These are phyloP conservation scores for Sebastes nivosus DNA, from an alignment of 2,797 vertebrate species.

Conservation along the genomic window DNA sequence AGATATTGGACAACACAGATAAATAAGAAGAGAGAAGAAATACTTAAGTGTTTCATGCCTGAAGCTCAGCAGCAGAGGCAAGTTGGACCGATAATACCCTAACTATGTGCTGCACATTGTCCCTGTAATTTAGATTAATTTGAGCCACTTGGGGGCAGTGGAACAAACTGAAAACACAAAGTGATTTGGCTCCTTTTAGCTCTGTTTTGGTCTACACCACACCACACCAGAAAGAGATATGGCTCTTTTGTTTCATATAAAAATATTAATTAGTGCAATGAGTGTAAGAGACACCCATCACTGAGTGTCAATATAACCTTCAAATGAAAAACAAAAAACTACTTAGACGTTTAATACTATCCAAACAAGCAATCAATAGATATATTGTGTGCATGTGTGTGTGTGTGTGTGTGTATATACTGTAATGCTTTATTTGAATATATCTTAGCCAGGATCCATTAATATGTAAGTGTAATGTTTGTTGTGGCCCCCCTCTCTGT, in stretches of 20 bases:
- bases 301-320: not conserved
- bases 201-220: slow-evolving; percentile 10
- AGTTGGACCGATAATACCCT: not conserved
- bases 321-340: not conserved
- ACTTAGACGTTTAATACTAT: not conserved
- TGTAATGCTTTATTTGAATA: not conserved
- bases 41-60: not conserved
- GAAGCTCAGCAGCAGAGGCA: not conserved
- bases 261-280: not conserved
- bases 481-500: slow-evolving; percentile 66
- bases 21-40: not conserved
- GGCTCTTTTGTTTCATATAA: not conserved
- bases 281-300: not conserved
- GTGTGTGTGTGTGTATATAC: too few species aligned
- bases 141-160: not conserved
- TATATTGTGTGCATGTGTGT: not conserved
- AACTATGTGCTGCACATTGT: not conserved
- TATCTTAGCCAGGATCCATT: not conserved
- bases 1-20: not conserved
- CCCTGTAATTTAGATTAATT: not conserved
- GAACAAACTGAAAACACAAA: not conserved
- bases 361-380: not conserved
- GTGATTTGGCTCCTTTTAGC: not conserved
- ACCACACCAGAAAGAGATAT: not conserved
- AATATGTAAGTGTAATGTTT: slow-evolving; percentile 10